phyloP scores from a whole-genome alignment of 1,140 invertebrate species.

The Brachionus koreanus region DNA sequence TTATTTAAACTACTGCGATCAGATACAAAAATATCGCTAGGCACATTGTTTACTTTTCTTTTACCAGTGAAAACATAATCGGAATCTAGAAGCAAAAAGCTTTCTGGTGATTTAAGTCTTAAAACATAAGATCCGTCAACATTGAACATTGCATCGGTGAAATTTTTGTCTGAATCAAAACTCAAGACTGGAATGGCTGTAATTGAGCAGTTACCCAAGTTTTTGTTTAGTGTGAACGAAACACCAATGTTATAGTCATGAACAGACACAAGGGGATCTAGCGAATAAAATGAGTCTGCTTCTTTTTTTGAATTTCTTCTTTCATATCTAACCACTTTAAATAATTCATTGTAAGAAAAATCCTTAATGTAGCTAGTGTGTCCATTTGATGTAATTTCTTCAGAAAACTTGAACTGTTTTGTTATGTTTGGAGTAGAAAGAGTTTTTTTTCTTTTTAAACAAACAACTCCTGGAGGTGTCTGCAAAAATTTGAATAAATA shows the following conservation, averaged over 20 bases:
- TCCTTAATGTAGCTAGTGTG: background rate
- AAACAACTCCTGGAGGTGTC: constrained; percentile 14
- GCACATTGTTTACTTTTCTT: constrained; percentile 28
- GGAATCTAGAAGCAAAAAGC: constrained; percentile 31
- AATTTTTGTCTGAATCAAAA: constrained; percentile 23
- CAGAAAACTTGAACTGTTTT: constrained; percentile 19
- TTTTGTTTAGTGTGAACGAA: background rate
- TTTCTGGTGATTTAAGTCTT: constrained; percentile 23
- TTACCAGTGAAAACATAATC: constrained; percentile 26
- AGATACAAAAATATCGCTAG: constrained; percentile 15
- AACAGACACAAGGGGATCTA: background rate
- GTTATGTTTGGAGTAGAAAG: background rate
- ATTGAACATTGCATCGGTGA: background rate
- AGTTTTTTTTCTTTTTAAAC: background rate
- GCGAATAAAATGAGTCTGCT: background rate
- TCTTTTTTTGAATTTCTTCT: background rate
- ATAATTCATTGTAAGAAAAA: background rate
- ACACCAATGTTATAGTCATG: constrained; percentile 42
- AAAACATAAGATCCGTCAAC: constrained; percentile 16
- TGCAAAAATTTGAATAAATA: background rate
- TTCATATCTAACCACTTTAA: background rate
- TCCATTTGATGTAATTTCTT: constrained; percentile 16
- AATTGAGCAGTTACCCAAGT: constrained; percentile 22
- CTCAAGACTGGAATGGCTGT: background rate
- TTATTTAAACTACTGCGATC: background rate